These are phyloP conservation scores for human (Homo sapiens) DNA, from an alignment of 2,113 vertebrate species.

Conservation along the genomic window DNA sequence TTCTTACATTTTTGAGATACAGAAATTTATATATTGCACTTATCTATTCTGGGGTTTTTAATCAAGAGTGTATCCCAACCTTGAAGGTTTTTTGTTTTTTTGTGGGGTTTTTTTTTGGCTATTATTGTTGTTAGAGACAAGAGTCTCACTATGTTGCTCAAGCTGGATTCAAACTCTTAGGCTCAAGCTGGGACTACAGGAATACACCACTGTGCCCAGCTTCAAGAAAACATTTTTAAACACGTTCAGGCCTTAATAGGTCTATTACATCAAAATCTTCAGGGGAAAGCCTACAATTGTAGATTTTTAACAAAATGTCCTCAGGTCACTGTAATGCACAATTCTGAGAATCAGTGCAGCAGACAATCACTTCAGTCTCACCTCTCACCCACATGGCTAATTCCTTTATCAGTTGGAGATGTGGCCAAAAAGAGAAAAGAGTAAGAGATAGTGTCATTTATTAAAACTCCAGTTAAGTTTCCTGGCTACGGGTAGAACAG, in stretches of 20 bases:
- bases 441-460: not conserved
- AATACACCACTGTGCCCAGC: not conserved
- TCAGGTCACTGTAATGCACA: not conserved
- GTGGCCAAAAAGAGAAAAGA: not conserved
- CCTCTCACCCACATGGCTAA: not conserved
- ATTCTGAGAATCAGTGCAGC: not conserved
- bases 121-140: no score
- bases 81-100: not conserved
- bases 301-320: not conserved
- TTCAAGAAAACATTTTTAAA: not conserved
- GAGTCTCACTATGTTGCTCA: no score
- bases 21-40: not conserved
- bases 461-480: not conserved
- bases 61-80: not conserved
- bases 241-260: not conserved
- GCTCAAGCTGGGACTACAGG: not conserved
- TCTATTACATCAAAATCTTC: not conserved
- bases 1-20: not conserved
- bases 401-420: not conserved
- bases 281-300: no score
- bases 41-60: not conserved
- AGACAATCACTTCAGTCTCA: not conserved
- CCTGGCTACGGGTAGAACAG: no score
- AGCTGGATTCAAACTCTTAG: no score
- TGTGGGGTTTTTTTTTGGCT: not conserved